These are phyloP conservation scores for Cosmia trapezina DNA, from an alignment of 2,888 invertebrate species.

Conservation along the genomic window DNA sequence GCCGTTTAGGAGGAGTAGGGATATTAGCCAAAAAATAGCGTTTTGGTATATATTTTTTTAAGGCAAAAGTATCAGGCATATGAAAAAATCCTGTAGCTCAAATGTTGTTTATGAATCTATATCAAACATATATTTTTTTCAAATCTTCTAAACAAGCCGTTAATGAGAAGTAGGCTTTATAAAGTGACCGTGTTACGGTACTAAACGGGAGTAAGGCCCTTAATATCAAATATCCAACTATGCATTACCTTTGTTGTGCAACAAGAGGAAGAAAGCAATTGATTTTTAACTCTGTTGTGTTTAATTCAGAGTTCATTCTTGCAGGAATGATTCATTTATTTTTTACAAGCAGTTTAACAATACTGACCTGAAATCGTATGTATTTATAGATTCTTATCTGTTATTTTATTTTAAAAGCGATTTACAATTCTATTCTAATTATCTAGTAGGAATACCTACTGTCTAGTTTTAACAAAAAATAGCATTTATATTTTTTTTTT, in stretches of 20 bases:
- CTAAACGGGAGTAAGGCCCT: no score
- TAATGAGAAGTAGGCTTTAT: no score
- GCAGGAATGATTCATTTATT: not conserved
- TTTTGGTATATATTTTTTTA: no score
- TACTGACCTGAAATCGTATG: conserved; percentile 1
- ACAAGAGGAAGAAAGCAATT: not conserved
- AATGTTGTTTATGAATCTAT: no score
- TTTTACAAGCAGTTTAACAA: conserved; percentile 1
- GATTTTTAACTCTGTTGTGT: not conserved
- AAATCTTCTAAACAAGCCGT: no score
- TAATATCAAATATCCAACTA: conserved; percentile 59
- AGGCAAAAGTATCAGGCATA: no score
- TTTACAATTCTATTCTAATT: not conserved
- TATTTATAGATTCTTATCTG: not conserved
- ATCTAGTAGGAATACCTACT: not conserved
- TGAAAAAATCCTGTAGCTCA: no score
- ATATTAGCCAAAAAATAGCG: no score
- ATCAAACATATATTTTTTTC: no score
- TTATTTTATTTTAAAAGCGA: not conserved
- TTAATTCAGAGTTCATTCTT: not conserved
- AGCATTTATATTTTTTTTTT: no score
- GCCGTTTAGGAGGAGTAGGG: no score
- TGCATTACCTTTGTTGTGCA: conserved; percentile 38
- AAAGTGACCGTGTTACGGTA: no score
- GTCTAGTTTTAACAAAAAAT: not conserved